Evolutionary conservation across 1,140 invertebrate species (phyloP).

Genomic region (Schmidtea mediterranea): DNA sequence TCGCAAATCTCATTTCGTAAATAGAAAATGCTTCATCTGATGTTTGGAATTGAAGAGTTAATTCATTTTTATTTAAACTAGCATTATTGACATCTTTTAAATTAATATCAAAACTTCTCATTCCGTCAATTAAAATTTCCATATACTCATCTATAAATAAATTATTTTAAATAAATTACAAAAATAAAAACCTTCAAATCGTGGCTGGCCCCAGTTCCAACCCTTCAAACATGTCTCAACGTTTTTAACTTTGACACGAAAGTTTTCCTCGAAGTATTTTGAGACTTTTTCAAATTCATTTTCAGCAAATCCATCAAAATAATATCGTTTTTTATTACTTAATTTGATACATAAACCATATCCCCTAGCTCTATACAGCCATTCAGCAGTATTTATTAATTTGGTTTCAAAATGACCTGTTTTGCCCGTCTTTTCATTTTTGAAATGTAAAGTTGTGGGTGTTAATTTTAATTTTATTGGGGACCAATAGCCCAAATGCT

Average conservation of each 20-base stretch:
- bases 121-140: constrained; percentile 63
- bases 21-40: constrained; percentile 90
- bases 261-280: constrained; percentile 5
- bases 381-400: constrained; percentile 68
- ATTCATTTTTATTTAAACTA: constrained; percentile 89
- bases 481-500: constrained; percentile 8
- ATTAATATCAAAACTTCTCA: constrained; percentile 76
- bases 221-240: constrained; percentile 79
- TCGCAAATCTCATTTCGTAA: constrained; percentile 76
- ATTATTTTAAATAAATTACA: constrained; percentile 3
- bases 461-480: constrained; percentile 61
- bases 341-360: constrained; percentile 64
- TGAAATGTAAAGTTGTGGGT: constrained; percentile 64
- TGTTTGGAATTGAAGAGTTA: constrained; percentile 87
- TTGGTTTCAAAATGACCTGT: constrained; percentile 54
- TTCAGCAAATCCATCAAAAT: constrained; percentile 78
- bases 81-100: constrained; percentile 79
- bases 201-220: constrained; percentile 93
- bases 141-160: constrained; percentile 40
- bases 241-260: constrained; percentile 13
- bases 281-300: constrained; percentile 33
- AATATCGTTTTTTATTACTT: constrained; percentile 60
- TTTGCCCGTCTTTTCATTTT: constrained; percentile 82
- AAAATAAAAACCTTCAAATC: constrained; percentile 68
- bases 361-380: constrained; percentile 60